These are phyloP conservation scores for Microctonus brassicae DNA, from an alignment of 2,888 invertebrate species.

Conservation along the genomic window DNA sequence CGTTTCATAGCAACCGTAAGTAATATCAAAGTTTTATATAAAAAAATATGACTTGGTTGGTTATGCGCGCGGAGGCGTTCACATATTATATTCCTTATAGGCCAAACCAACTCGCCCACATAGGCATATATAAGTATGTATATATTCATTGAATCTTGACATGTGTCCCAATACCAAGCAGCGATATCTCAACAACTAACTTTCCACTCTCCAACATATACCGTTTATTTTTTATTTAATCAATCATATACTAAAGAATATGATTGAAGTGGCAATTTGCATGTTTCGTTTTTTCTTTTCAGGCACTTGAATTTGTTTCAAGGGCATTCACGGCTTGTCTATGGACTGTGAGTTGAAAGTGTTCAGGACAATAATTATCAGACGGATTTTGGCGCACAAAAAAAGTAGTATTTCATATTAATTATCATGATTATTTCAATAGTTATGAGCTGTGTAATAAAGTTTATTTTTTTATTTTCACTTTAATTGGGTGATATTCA, in stretches of 20 bases:
- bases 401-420: background rate
- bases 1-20: background rate
- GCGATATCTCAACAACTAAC: slow-evolving; percentile 55
- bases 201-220: slow-evolving; percentile 28
- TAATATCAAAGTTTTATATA: slow-evolving; percentile 1
- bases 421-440: background rate
- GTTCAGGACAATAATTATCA: background rate
- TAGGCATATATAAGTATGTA: background rate
- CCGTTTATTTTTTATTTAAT: slow-evolving; percentile 8
- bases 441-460: background rate
- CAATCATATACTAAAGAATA: slow-evolving; percentile 14
- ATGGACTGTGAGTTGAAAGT: background rate
- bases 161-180: slow-evolving; percentile 61
- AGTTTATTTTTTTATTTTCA: no score
- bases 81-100: slow-evolving; percentile 12
- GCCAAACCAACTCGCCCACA: slow-evolving; percentile 8
- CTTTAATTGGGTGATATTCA: no score
- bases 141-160: background rate
- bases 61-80: slow-evolving; percentile 5
- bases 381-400: background rate
- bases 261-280: background rate
- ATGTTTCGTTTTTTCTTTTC: slow-evolving; percentile 28
- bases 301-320: background rate
- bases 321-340: background rate
- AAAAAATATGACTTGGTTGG: background rate